A percentile compares a stretch with the other conserved stretches of the same genome.
phyloP scores from a whole-genome alignment of 2,797 vertebrate species.

The Micrastur ruficollis region DNA sequence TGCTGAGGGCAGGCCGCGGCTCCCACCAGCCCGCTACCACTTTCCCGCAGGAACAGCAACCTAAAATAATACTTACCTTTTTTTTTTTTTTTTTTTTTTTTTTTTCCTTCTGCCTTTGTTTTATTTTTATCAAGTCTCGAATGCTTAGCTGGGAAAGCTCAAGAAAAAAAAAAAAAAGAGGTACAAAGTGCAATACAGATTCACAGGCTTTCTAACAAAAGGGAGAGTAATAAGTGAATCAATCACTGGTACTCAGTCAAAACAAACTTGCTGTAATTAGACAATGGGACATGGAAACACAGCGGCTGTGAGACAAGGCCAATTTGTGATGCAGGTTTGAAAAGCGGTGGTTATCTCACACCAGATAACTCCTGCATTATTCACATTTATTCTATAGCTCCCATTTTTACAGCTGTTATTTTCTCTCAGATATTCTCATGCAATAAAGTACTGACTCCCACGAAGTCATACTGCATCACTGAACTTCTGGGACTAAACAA shows the following conservation, averaged over 20 bases:
- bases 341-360: background rate
- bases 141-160: background rate
- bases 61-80: background rate
- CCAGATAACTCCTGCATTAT: background rate
- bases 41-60: background rate
- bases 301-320: constrained; percentile 6
- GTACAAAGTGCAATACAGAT: background rate
- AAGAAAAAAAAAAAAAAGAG: background rate
- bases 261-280: constrained; percentile 64
- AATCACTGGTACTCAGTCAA: background rate
- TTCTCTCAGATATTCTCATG: background rate
- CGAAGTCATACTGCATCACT: accelerated
- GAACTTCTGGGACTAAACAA: background rate
- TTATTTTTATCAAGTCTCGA: background rate
- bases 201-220: constrained; percentile 53
- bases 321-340: background rate
- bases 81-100: background rate
- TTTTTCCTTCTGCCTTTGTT: background rate
- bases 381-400: background rate
- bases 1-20: constrained; percentile 46
- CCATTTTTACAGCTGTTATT: background rate
- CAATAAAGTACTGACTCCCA: background rate
- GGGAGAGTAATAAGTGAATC: constrained; percentile 28
- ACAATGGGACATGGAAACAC: constrained; percentile 22
- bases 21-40: background rate